Base-by-base conservation (phyloP, 2,888 invertebrate genomes). In the Auanema sp. region DNA sequence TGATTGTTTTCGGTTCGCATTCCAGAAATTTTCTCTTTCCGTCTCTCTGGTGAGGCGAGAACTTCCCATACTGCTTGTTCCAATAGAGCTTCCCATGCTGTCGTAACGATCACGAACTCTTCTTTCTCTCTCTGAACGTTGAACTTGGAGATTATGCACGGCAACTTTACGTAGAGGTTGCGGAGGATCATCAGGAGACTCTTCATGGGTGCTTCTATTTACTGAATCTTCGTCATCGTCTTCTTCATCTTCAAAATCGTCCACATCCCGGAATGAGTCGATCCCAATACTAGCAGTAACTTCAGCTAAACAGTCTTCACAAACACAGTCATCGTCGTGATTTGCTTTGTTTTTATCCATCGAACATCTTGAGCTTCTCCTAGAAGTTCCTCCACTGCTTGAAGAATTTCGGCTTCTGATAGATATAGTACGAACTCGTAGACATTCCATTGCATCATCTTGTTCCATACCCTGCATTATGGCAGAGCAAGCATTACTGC, bases 21-120 rank as follows among this genome's bases (percentile, higher is more conserved):
- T 63, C 78, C 77, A 79, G 62, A 63, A 80, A 21, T 75, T 75
- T 44, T 79, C 78, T 21, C 66, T 52, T 60, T 80, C 80, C 5
- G 78, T 76, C 4, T 75, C 72, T 24, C 70, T 44, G n/a, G 76
- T 75, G 21, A 72, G 60, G 18, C 76, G 55, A n/a, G 69, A 71
- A 51, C 71, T 71, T 63, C 61, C 52, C 18, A 47, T 33, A 24
- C 55, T 56, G 51, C 69, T 53, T 42, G 51, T 41, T 43, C 64
- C 60, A 41, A 64, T 25, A 40, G 64, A 50, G 49, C 60, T 60
- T 47, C 61, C 43, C 44, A 52, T 51, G 51, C 65, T 59, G 47
- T 58, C 59, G n/a, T 42, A 49, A 16, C 49, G 54, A 25, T 53
- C 54, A 2, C 59, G 16, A 50, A 51, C 49, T 23, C 16, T 41